Evolutionary conservation across 2,888 invertebrate species (phyloP), one percentile per base, ranked within the genome.

Genomic region (Myopa tessellatipennis): DNA sequence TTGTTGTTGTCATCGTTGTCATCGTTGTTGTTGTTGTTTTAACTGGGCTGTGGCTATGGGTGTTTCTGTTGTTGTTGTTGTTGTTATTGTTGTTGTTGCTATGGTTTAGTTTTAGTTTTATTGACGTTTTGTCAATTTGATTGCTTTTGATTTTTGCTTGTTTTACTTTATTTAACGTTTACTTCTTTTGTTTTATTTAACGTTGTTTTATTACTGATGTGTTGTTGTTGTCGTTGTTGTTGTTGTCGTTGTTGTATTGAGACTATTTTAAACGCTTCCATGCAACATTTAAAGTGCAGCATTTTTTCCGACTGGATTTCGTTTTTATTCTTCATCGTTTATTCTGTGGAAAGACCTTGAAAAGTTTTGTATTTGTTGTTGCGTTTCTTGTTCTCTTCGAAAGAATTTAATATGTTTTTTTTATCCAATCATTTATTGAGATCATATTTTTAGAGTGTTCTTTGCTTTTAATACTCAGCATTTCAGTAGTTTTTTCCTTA

Each of bases 71-170:
- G 34, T 65, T 38, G 36, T 65, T 65, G 70, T 36, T 50, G 10
- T 55, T 65, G 12, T 34, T 36, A 1, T 65, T 65, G 14, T 65
- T 65, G 12, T 65, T 65, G 70, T 26, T 18, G 34, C 50, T 55
- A 38, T 61, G 65, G 40, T 40, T 45, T 34, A 63, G 34, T 40
- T 85, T 87, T 85, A 87, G 86, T 86, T 75, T 84, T 83, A 83
- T 83, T 86, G 86, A 86, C 86, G 84, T 85, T 86, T 85, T 86
- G 86, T 86, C 86, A 86, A 86, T 86, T 85, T 86, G 86, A 87
- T 85, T 86, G 85, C 85, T 84, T 85, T 85, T 85, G 85, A 85
- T 85, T 86, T 84, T 81, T 80, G 77, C 76, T 77, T 76, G 14
- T 38, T 36, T n/a, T 14, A 38, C 16, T 36, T 40, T 16, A 2